phyloP scores from a whole-genome alignment of 1,140 invertebrate genomes.

The Penaeus vannamei region DNA sequence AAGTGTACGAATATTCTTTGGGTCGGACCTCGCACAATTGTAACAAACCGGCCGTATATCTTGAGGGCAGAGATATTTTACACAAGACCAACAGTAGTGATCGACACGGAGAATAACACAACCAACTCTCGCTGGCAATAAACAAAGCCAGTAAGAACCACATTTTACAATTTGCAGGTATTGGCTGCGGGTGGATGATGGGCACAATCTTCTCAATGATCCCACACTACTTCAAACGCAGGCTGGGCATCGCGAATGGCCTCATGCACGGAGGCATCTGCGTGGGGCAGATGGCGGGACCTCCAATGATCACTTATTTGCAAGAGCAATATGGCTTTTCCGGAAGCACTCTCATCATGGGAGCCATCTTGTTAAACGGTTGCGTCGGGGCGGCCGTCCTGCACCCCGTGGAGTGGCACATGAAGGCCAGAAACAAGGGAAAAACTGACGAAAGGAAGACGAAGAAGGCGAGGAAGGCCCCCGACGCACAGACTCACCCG shows the following conservation, averaged over 20 bases:
- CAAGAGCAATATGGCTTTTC: constrained; percentile 46
- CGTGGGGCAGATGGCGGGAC: constrained; percentile 28
- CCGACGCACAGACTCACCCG: too few relatives aligned
- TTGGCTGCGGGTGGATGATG: background rate
- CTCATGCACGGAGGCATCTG: constrained; percentile 17
- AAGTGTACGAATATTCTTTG: too few relatives aligned
- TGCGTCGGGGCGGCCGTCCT: constrained; percentile 45
- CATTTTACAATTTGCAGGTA: background rate
- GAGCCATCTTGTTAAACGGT: constrained; percentile 36
- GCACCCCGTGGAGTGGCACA: constrained; percentile 50
- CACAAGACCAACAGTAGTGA: too few relatives aligned
- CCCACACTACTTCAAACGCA: constrained; percentile 40
- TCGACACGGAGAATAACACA: too few relatives aligned
- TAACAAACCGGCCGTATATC: too few relatives aligned
- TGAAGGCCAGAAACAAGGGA: background rate
- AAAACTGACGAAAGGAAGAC: background rate
- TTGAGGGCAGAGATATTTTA: too few relatives aligned
- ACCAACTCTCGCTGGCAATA: too few relatives aligned
- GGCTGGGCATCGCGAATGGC: constrained; percentile 35
- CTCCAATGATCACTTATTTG: constrained; percentile 19
- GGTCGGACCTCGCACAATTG: too few relatives aligned
- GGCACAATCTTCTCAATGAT: background rate
- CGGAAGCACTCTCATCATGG: constrained; percentile 45
- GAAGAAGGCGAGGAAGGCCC: background rate
- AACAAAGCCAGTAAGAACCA: background rate